Conservation (phyloP, 2,797 vertebrate genomes). For the Tadarida brasiliensis region DNA sequence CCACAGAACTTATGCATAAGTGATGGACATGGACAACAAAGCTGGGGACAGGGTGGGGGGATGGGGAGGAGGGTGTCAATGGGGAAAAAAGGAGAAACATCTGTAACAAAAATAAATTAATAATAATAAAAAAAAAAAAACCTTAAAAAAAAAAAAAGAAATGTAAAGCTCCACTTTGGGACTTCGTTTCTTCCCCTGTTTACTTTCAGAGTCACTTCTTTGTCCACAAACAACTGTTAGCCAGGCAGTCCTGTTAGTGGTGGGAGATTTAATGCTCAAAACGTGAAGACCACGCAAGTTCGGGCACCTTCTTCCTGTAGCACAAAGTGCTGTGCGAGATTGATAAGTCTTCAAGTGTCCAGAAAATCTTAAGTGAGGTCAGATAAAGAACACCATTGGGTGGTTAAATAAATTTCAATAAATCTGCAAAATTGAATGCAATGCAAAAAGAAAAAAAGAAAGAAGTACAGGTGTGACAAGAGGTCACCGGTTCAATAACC, state of each 20-base stretch:
- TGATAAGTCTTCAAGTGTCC: not conserved
- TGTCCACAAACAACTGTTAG: not conserved
- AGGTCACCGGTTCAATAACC: too few relatives aligned
- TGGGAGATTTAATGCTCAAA: constrained; percentile 4
- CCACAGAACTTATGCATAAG: too few relatives aligned
- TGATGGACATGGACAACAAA: too few relatives aligned
- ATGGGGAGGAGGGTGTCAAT: too few relatives aligned
- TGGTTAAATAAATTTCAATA: not conserved
- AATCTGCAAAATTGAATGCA: not conserved
- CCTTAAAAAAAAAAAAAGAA: too few relatives aligned
- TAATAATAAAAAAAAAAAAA: too few relatives aligned
- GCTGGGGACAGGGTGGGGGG: too few relatives aligned
- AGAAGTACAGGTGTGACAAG: too few relatives aligned
- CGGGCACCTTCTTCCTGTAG: not conserved
- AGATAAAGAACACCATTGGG: not conserved
- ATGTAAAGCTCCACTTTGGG: not conserved
- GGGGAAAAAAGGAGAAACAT: too few relatives aligned
- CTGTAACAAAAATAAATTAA: too few relatives aligned
- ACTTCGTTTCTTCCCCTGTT: not conserved
- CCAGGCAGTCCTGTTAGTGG: not conserved
- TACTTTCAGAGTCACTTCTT: not conserved
- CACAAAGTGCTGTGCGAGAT: not conserved
- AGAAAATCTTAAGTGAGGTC: not conserved
- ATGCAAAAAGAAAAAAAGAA: too few relatives aligned
- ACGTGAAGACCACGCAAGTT: not conserved